Evolutionary conservation across 2,113 vertebrate genomes (phyloP).

Genomic region (Spermophilus dauricus): DNA sequence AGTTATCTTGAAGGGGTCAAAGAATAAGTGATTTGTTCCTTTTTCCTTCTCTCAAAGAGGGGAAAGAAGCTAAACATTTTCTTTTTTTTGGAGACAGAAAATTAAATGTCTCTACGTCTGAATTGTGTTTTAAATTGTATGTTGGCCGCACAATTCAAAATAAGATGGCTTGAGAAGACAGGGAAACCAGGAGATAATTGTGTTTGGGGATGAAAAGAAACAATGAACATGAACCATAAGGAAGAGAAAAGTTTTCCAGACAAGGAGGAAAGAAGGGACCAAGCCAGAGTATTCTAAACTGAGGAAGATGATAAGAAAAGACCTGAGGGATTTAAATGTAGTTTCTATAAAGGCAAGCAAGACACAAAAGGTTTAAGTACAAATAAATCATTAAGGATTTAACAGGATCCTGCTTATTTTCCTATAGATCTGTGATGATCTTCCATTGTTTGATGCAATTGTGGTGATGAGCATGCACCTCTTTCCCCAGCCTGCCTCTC

Average conservation of each 20-base stretch:
- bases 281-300: background rate
- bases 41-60: background rate
- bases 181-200: background rate
- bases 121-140: conserved; percentile 14
- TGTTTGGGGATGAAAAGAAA: background rate
- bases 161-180: background rate
- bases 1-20: background rate
- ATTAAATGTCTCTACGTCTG: background rate
- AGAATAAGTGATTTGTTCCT: background rate
- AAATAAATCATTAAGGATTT: background rate
- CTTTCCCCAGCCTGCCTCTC: background rate
- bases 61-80: background rate
- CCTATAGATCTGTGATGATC: conserved; percentile 29
- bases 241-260: background rate
- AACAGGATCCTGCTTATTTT: conserved; percentile 54
- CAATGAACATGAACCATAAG: background rate
- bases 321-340: background rate
- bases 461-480: background rate
- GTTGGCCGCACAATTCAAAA: background rate
- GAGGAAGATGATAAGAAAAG: background rate
- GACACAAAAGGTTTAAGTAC: background rate
- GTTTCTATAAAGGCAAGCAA: conserved; percentile 24
- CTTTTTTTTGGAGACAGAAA: background rate
- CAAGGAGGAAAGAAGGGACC: background rate
- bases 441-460: conserved; percentile 38